Percentiles rank a stretch among this genome's conserved stretches.
Evolutionary conservation across 1,140 invertebrate species (phyloP).

Genomic region (Tetramorium alpestre): DNA sequence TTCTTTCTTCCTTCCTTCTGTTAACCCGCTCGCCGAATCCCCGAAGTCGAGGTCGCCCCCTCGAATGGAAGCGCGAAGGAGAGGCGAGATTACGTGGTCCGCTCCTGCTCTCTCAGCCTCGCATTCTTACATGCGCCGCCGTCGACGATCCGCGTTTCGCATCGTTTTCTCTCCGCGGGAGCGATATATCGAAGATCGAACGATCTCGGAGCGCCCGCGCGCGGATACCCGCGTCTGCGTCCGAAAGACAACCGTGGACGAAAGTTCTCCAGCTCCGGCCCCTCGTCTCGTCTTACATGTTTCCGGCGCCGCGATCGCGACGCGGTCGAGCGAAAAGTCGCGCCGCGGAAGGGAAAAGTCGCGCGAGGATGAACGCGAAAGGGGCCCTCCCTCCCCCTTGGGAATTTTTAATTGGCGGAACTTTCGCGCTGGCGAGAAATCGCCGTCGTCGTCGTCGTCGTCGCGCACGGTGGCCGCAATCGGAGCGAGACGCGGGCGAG

Average conservation of each 20-base stretch:
- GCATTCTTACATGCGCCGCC: conserved; percentile 65
- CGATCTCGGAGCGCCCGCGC: conserved; percentile 39
- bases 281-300: conserved; percentile 63
- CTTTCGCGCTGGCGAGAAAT: background rate
- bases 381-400: background rate
- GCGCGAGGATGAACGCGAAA: no score
- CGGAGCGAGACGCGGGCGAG: conserved; percentile 59
- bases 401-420: background rate
- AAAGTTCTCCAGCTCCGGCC: conserved; percentile 18
- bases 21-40: conserved; percentile 48
- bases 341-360: no score
- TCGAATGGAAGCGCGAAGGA: conserved; percentile 24
- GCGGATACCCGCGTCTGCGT: background rate
- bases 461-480: conserved; percentile 8
- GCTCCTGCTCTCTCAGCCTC: conserved; percentile 48
- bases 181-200: conserved; percentile 19
- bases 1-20: conserved; percentile 48
- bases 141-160: conserved; percentile 60
- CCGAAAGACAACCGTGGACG: background rate
- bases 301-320: conserved; percentile 21
- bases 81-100: conserved; percentile 39
- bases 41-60: background rate
- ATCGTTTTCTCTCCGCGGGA: conserved; percentile 19
- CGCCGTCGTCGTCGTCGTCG: background rate
- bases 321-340: background rate